phyloP scores from a whole-genome alignment of 1,140 invertebrate genomes.

The Drepana arcuata region DNA sequence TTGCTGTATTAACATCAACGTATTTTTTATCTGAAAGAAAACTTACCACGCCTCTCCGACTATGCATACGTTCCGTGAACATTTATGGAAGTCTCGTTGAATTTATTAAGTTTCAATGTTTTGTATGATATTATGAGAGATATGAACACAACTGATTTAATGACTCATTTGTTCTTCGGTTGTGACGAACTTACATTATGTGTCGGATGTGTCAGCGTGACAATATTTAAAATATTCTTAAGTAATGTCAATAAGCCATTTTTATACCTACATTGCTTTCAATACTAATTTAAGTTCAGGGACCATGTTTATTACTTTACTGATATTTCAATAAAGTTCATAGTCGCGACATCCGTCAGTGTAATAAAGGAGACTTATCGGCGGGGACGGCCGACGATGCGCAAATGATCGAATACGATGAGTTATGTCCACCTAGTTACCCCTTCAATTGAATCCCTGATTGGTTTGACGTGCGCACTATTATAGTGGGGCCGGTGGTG shows the following conservation, averaged over 20 bases:
- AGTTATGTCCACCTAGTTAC: slow-evolving; percentile 66
- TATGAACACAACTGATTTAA: no score
- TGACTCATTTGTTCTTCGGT: no score
- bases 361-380: slow-evolving; percentile 58
- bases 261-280: no score
- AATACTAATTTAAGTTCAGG: no score
- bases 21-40: slow-evolving; percentile 18
- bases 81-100: slow-evolving; percentile 18
- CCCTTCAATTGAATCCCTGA: slow-evolving; percentile 65
- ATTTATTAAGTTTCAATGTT: slow-evolving; percentile 16
- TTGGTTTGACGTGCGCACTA: slow-evolving; percentile 62
- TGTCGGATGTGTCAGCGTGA: no score
- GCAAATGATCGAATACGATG: slow-evolving; percentile 54
- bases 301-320: slow-evolving; percentile 63
- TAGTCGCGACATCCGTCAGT: slow-evolving; percentile 56
- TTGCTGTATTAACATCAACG: slow-evolving; percentile 10
- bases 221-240: no score
- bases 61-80: slow-evolving; percentile 24
- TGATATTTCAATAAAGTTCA: slow-evolving; percentile 67
- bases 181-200: no score
- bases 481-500: slow-evolving; percentile 41
- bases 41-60: slow-evolving; percentile 9
- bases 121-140: no score
- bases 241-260: no score
- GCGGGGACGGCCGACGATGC: slow-evolving; percentile 29